These are phyloP conservation scores for Neodiprion fabricii DNA, from an alignment of 1,140 invertebrate species.

Conservation along the genomic window DNA sequence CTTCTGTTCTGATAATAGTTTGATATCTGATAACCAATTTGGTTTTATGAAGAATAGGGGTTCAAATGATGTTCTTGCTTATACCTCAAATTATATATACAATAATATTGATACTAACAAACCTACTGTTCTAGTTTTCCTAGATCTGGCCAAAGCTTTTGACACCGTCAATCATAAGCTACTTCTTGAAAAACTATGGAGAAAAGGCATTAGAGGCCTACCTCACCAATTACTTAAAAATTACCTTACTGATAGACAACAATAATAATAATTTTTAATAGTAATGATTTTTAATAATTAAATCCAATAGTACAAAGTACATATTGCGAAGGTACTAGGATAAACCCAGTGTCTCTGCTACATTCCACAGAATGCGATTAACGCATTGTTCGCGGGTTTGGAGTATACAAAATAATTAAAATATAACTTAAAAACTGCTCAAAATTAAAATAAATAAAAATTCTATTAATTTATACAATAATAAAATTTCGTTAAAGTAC, in stretches of 20 bases:
- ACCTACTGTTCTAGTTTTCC: background rate
- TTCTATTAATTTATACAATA: no score
- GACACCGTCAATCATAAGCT: slow-evolving; percentile 35
- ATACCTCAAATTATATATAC: background rate
- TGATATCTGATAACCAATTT: slow-evolving; percentile 34
- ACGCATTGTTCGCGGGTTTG: no score
- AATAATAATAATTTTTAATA: no score
- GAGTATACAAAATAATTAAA: no score
- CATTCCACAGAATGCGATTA: no score
- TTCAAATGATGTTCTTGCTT: slow-evolving; percentile 31
- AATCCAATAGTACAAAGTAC: no score
- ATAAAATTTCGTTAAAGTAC: no score
- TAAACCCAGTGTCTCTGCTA: no score
- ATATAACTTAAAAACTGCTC: no score
- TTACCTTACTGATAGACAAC: slow-evolving; percentile 30
- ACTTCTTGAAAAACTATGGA: slow-evolving; percentile 33
- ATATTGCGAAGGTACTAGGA: no score
- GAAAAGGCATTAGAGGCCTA: slow-evolving; percentile 33
- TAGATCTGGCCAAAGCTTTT: slow-evolving; percentile 28
- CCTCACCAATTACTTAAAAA: slow-evolving; percentile 32
- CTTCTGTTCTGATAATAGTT: slow-evolving; percentile 30
- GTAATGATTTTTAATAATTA: no score
- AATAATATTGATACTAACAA: background rate
- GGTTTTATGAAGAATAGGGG: slow-evolving; percentile 32
- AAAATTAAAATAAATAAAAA: no score